Conservation (phyloP, 1,140 invertebrate genomes). For the Watersipora subatra region DNA sequence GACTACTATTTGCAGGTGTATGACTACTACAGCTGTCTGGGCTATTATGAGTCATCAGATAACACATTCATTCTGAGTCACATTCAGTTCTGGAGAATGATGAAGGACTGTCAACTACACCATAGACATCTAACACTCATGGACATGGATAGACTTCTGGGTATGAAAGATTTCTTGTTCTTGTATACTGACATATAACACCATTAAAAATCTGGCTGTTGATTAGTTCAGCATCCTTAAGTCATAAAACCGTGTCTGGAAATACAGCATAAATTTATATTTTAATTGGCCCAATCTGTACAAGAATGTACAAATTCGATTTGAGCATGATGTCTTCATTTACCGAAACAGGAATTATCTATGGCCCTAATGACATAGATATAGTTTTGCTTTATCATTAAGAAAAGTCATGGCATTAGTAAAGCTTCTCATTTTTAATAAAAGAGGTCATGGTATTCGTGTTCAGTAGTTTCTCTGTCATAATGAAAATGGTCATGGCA, state of each 20-base stretch:
- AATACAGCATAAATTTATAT: too few species aligned
- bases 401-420: too few species aligned
- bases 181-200: not conserved
- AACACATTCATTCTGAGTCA: constrained; percentile 38
- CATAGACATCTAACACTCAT: constrained; percentile 26
- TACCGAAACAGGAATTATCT: too few species aligned
- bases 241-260: not conserved
- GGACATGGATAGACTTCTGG: constrained; percentile 36
- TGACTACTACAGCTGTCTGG: constrained; percentile 34
- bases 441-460: too few species aligned
- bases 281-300: too few species aligned
- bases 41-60: constrained; percentile 34
- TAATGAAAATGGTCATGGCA: too few species aligned
- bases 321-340: too few species aligned
- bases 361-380: too few species aligned
- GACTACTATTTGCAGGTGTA: constrained; percentile 19
- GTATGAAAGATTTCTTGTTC: constrained; percentile 12
- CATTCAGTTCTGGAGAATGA: constrained; percentile 40
- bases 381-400: too few species aligned
- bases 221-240: not conserved
- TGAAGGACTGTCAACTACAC: constrained; percentile 37
- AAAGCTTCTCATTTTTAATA: too few species aligned
- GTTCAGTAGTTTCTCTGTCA: too few species aligned
- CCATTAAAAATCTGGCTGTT: not conserved
- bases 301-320: too few species aligned